Evolutionary conservation across 2,797 vertebrate species (phyloP).

Genomic region (Typhlichthys subterraneus): DNA sequence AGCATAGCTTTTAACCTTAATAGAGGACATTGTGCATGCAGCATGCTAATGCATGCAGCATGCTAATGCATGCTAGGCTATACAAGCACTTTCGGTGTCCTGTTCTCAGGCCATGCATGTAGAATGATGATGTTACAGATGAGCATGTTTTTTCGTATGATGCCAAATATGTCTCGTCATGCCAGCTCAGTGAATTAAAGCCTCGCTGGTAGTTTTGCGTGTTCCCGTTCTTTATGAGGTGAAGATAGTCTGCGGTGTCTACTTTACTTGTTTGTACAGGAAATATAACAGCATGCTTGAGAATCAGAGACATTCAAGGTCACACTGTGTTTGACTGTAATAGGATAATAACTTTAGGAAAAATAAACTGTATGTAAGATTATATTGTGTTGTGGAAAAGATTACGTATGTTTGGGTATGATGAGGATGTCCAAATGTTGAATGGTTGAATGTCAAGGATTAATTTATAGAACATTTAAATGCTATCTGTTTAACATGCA

Average conservation of each 20-base stretch:
- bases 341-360: slow-evolving; percentile 20
- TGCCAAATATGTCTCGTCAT: background rate
- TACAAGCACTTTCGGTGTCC: background rate
- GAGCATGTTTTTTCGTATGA: slow-evolving; percentile 22
- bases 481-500: too few relatives aligned
- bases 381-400: too few relatives aligned
- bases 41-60: slow-evolving; percentile 15
- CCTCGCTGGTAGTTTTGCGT: slow-evolving; percentile 12
- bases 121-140: slow-evolving; percentile 1
- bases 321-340: slow-evolving; percentile 24
- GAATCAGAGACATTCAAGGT: slow-evolving; percentile 1
- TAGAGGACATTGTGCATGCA: slow-evolving; percentile 13
- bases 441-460: too few relatives aligned
- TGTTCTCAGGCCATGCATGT: background rate
- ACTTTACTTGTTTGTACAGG: slow-evolving; percentile 35
- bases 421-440: too few relatives aligned
- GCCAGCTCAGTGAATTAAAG: slow-evolving; percentile 18
- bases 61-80: slow-evolving; percentile 18
- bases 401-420: too few relatives aligned
- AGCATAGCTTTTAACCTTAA: slow-evolving; percentile 30
- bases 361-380: slow-evolving; percentile 40
- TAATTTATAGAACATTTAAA: too few relatives aligned
- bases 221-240: slow-evolving; percentile 7
- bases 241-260: slow-evolving; percentile 7
- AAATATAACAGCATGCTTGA: slow-evolving; percentile 8